A percentile compares a stretch with the other conserved stretches of the same genome.
Evolutionary conservation across 2,113 vertebrate species (phyloP).

Genomic region (Cochlearius cochlearius): DNA sequence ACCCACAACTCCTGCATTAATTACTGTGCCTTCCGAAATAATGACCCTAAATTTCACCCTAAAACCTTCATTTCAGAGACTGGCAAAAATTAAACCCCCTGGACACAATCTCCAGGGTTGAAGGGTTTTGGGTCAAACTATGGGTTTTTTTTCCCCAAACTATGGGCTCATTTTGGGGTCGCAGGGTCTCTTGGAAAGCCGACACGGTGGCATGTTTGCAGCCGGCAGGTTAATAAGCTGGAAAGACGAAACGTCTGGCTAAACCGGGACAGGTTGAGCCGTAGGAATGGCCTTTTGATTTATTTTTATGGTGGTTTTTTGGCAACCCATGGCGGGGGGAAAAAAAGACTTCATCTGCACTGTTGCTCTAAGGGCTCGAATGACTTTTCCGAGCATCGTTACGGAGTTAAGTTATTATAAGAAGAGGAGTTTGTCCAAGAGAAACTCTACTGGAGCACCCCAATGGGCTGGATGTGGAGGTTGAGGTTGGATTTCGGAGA

Average conservation of each 20-base stretch:
- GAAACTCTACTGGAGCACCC: neutral
- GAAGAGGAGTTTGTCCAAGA: neutral
- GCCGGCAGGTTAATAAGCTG: neutral
- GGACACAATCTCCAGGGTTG: neutral
- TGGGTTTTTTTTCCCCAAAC: too few species aligned
- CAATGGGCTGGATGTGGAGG: neutral
- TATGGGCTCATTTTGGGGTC: neutral
- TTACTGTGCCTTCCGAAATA: neutral
- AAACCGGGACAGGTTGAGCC: neutral
- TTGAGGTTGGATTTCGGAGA: neutral
- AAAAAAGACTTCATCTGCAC: neutral
- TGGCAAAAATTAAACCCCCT: neutral
- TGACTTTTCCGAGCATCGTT: neutral
- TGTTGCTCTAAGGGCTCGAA: neutral
- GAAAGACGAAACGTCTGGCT: accelerated
- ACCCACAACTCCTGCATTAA: neutral
- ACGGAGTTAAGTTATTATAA: neutral
- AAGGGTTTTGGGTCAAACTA: neutral
- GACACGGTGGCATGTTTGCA: accelerated
- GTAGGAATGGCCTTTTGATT: neutral
- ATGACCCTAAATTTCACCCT: neutral
- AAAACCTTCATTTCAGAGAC: accelerated
- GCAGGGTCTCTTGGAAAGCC: neutral
- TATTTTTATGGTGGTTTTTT: neutral
- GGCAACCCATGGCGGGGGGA: neutral